phyloP scores from a whole-genome alignment of 2,113 vertebrate species.

The Oreocharis arfaki region DNA sequence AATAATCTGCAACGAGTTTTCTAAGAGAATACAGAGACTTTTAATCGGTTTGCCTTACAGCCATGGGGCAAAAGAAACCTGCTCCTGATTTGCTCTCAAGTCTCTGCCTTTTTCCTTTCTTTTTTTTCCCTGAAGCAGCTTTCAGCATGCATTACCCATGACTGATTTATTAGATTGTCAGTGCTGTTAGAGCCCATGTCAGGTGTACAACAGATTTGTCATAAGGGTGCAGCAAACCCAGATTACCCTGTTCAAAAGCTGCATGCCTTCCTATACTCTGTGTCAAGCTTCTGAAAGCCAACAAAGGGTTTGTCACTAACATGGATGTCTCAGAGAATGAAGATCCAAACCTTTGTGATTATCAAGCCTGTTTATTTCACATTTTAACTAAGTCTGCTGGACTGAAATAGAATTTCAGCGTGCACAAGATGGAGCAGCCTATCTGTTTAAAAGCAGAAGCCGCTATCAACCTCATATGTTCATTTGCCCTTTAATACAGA shows the following conservation, averaged over 20 bases:
- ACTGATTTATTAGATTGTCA: constrained; percentile 34
- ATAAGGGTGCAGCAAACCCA: not conserved
- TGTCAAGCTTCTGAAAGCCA: not conserved
- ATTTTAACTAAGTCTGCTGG: not conserved
- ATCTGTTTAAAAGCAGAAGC: not conserved
- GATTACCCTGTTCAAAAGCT: not conserved
- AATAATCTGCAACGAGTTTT: not conserved
- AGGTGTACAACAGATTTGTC: not conserved
- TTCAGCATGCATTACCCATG: not conserved
- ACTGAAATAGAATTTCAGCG: not conserved
- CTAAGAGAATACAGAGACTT: not conserved
- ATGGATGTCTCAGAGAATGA: not conserved
- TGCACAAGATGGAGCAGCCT: not conserved
- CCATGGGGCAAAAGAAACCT: not conserved
- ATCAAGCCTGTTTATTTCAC: not conserved
- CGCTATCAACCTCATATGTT: not conserved
- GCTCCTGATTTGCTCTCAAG: not conserved
- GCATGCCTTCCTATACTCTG: not conserved
- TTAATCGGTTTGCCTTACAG: not conserved
- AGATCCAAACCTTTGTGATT: not conserved
- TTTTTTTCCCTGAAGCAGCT: not conserved
- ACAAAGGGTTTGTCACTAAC: not conserved
- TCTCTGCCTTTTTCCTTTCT: not conserved
- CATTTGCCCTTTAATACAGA: constrained; percentile 9
- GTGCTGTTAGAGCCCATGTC: not conserved